A percentile compares a stretch with the other conserved stretches of the same genome.
phyloP scores from a whole-genome alignment of 2,797 vertebrate genomes.

The Rhynchonycteris naso region DNA sequence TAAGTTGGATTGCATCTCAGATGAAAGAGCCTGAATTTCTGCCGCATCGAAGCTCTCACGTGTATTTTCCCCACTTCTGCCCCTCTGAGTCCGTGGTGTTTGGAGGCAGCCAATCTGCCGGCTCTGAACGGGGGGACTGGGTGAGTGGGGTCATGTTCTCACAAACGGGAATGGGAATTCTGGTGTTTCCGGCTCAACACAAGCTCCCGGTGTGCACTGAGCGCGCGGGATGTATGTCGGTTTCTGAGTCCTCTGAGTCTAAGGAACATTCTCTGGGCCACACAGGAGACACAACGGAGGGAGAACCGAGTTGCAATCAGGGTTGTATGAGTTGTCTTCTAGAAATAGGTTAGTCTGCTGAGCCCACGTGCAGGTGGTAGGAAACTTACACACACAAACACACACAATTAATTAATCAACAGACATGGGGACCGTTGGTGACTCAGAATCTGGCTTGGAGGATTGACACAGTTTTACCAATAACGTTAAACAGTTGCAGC shows the following conservation, averaged over 20 bases:
- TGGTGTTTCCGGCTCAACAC: background rate
- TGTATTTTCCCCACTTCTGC: background rate
- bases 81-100: background rate
- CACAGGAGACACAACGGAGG: background rate
- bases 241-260: background rate
- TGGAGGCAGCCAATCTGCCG: background rate
- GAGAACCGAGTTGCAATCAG: background rate
- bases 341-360: background rate
- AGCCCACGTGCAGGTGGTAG: background rate
- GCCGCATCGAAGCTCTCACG: background rate
- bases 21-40: background rate
- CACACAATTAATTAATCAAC: background rate
- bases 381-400: background rate
- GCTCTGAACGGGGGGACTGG: background rate
- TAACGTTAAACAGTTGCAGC: background rate
- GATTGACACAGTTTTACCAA: background rate
- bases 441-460: background rate
- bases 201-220: background rate
- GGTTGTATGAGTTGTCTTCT: background rate
- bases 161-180: background rate
- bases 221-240: background rate
- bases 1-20: background rate
- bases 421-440: background rate
- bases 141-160: background rate
- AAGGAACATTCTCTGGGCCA: background rate